A percentile compares a stretch with the other conserved stretches of the same genome.
phyloP scores from a whole-genome alignment of 2,797 vertebrate genomes.

The Typhlichthys eigenmanni region DNA sequence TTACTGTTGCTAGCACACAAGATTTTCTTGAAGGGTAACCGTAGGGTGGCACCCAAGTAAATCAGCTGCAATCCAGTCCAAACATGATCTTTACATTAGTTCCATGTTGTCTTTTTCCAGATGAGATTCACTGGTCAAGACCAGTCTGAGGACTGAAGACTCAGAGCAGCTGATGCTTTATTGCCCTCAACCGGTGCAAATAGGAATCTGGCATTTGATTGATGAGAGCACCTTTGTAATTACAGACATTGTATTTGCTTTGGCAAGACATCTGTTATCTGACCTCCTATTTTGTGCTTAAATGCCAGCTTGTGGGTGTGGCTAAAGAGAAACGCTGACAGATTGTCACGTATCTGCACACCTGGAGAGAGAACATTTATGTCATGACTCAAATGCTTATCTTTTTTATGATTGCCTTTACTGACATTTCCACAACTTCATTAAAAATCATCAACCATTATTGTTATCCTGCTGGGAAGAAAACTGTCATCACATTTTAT shows the following conservation, averaged over 20 bases:
- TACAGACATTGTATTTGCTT: slow-evolving; percentile 68
- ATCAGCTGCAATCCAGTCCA: slow-evolving; percentile 46
- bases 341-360: slow-evolving; percentile 69
- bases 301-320: slow-evolving; percentile 69
- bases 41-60: slow-evolving; percentile 41
- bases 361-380: slow-evolving; percentile 61
- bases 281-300: slow-evolving; percentile 46
- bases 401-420: slow-evolving; percentile 29
- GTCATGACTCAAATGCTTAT: slow-evolving; percentile 40
- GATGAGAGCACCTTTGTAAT: slow-evolving; percentile 74
- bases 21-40: slow-evolving; percentile 49
- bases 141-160: neutral
- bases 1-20: slow-evolving; percentile 42
- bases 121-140: slow-evolving; percentile 22
- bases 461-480: neutral
- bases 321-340: slow-evolving; percentile 58
- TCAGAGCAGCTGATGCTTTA: slow-evolving; percentile 15
- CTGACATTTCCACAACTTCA: slow-evolving; percentile 21
- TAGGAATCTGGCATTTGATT: slow-evolving; percentile 64
- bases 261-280: slow-evolving; percentile 70
- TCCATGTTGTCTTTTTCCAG: slow-evolving; percentile 36
- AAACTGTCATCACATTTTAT: slow-evolving; percentile 20
- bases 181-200: slow-evolving; percentile 61
- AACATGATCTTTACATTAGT: slow-evolving; percentile 34
- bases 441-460: slow-evolving; percentile 9